phyloP scores from a whole-genome alignment of 2,888 invertebrate species.

The Allophyes oxyacanthae region DNA sequence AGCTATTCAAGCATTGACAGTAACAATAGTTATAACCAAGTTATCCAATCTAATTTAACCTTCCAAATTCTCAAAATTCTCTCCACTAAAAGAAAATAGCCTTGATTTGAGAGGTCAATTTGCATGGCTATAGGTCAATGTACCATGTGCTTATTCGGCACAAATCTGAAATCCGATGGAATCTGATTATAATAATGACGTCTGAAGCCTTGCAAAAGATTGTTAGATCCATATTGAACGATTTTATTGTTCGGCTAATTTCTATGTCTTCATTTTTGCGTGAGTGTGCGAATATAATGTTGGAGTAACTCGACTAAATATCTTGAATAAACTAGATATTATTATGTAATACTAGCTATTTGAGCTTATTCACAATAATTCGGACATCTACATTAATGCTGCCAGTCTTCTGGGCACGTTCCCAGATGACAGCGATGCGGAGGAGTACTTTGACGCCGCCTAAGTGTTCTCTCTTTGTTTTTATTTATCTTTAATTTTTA shows the following conservation, averaged over 20 bases:
- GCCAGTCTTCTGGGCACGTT: no score
- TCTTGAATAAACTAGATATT: neutral
- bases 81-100: slow-evolving; percentile 7
- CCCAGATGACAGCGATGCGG: no score
- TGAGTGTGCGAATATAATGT: neutral
- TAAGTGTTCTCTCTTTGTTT: no score
- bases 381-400: no score
- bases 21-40: no score
- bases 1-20: no score
- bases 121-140: slow-evolving; percentile 38
- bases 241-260: slow-evolving; percentile 10
- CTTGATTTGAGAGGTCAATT: slow-evolving; percentile 34
- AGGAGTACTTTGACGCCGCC: no score
- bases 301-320: no score
- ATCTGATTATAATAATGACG: slow-evolving; percentile 58
- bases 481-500: no score
- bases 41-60: slow-evolving; percentile 10
- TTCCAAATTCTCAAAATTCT: slow-evolving; percentile 3
- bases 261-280: slow-evolving; percentile 4
- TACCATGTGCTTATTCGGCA: slow-evolving; percentile 13
- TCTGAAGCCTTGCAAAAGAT: slow-evolving; percentile 22
- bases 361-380: no score
- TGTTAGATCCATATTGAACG: slow-evolving; percentile 6
- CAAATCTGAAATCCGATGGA: slow-evolving; percentile 46
- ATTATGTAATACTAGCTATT: no score